Conservation (phyloP, 2,888 invertebrate species). For the Ethmia dodecea region DNA sequence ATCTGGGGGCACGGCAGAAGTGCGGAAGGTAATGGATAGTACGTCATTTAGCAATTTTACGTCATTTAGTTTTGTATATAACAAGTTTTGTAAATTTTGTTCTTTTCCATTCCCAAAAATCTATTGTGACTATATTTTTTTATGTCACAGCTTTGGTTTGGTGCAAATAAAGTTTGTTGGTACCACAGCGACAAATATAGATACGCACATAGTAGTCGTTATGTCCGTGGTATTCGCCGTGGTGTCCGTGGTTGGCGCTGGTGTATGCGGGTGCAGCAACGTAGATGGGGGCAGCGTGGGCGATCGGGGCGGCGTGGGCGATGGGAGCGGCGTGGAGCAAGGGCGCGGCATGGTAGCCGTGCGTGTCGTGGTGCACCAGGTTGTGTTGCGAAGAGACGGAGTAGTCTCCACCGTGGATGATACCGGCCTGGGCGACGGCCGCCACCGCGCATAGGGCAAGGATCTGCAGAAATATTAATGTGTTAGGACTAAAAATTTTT, state of each 20-base stretch:
- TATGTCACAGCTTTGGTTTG: too few relatives aligned
- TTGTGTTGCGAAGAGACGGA: constrained; percentile 34
- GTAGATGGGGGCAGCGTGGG: constrained; percentile 23
- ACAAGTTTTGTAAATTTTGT: too few relatives aligned
- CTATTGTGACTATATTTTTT: too few relatives aligned
- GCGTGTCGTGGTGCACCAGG: constrained; percentile 28
- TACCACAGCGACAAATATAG: too few relatives aligned
- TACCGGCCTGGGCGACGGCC: constrained; percentile 70
- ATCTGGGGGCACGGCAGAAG: too few relatives aligned
- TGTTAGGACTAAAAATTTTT: too few relatives aligned
- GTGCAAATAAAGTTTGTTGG: too few relatives aligned
- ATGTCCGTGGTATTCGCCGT: constrained; percentile 15
- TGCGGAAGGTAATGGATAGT: too few relatives aligned
- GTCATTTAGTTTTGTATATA: too few relatives aligned
- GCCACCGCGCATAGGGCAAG: constrained; percentile 52
- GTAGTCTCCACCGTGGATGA: constrained; percentile 41
- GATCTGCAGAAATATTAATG: constrained; percentile 37
- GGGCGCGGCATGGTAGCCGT: constrained; percentile 24
- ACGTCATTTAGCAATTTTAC: too few relatives aligned
- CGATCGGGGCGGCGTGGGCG: constrained; percentile 18
- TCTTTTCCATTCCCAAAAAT: too few relatives aligned
- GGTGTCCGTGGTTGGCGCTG: constrained; percentile 20
- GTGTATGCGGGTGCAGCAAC: constrained; percentile 25
- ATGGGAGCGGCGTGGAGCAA: constrained; percentile 27
- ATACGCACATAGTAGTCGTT: constrained; percentile 47